phyloP scores from a whole-genome alignment of 2,888 invertebrate genomes.

The Caenorhabditis drosophilae region DNA sequence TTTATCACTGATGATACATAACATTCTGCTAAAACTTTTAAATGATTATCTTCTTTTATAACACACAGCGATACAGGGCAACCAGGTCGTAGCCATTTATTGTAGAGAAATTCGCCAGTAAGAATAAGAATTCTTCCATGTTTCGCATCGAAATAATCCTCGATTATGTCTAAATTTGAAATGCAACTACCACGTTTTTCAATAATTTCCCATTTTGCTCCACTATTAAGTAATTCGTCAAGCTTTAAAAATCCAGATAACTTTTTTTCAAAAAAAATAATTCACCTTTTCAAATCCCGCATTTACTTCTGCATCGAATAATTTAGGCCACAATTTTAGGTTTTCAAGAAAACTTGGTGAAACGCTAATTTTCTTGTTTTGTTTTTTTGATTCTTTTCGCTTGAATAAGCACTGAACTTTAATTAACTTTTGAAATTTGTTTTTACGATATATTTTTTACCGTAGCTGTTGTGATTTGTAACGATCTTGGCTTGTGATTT shows the following conservation, averaged over 20 bases:
- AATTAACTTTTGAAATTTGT: background rate
- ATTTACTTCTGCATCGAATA: constrained; percentile 14
- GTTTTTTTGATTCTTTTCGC: constrained; percentile 2
- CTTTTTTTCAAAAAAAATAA: no score
- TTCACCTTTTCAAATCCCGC: constrained; percentile 12
- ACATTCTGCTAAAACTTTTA: constrained; percentile 11
- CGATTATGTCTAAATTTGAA: constrained; percentile 6
- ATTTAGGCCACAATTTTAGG: constrained; percentile 15
- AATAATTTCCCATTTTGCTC: constrained; percentile 11
- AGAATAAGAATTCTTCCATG: constrained; percentile 6
- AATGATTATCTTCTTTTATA: background rate
- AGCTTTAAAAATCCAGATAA: no score
- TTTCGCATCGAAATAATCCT: constrained; percentile 6
- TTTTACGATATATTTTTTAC: no score
- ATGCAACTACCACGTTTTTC: constrained; percentile 22
- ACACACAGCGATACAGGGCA: constrained; percentile 8
- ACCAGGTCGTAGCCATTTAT: constrained; percentile 13
- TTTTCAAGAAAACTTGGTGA: constrained; percentile 20
- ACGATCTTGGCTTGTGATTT: no score
- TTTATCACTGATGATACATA: constrained; percentile 5
- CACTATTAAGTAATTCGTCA: background rate
- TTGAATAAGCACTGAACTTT: background rate
- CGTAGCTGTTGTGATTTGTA: no score
- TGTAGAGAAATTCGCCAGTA: background rate
- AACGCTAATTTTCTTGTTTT: constrained; percentile 14